Percentiles rank a stretch among this genome's conserved stretches.
These are phyloP conservation scores for Zeus faber DNA, from an alignment of 2,113 vertebrate genomes.

Conservation along the genomic window DNA sequence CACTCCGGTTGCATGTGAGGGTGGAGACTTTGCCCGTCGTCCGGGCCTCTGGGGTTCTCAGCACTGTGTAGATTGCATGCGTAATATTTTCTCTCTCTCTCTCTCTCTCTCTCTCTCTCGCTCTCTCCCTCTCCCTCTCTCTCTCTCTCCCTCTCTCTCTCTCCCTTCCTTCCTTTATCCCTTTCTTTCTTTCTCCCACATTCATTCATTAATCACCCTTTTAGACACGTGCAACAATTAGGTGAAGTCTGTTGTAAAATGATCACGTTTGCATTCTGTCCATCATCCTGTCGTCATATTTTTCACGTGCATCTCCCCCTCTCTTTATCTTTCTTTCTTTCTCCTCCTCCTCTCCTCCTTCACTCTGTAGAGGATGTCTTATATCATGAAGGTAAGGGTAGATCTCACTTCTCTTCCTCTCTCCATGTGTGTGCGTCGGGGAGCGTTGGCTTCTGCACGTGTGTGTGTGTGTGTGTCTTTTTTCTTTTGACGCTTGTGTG, in stretches of 20 bases:
- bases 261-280: slow-evolving; percentile 56
- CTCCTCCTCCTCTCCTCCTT: slow-evolving; percentile 86
- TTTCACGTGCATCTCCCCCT: slow-evolving; percentile 86
- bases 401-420: slow-evolving; percentile 54
- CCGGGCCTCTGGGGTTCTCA: slow-evolving; percentile 11
- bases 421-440: slow-evolving; percentile 37
- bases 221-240: slow-evolving; percentile 1
- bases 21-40: too few relatives aligned
- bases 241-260: slow-evolving; percentile 26
- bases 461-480: slow-evolving; percentile 62
- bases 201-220: slow-evolving; percentile 13
- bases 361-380: slow-evolving; percentile 99
- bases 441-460: too few relatives aligned
- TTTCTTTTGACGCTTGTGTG: slow-evolving; percentile 47
- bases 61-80: slow-evolving; percentile 15
- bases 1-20: too few relatives aligned
- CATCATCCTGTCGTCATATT: slow-evolving; percentile 56
- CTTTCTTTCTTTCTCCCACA: not conserved
- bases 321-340: slow-evolving; percentile 85
- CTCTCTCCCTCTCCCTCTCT: slow-evolving; percentile 1
- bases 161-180: not conserved
- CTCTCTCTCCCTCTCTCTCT: slow-evolving; percentile 14
- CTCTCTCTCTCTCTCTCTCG: not conserved
- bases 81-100: slow-evolving; percentile 1
- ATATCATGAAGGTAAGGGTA: slow-evolving; percentile 99